Conservation (phyloP, 2,113 vertebrate species). For the Meriones unguiculatus region DNA sequence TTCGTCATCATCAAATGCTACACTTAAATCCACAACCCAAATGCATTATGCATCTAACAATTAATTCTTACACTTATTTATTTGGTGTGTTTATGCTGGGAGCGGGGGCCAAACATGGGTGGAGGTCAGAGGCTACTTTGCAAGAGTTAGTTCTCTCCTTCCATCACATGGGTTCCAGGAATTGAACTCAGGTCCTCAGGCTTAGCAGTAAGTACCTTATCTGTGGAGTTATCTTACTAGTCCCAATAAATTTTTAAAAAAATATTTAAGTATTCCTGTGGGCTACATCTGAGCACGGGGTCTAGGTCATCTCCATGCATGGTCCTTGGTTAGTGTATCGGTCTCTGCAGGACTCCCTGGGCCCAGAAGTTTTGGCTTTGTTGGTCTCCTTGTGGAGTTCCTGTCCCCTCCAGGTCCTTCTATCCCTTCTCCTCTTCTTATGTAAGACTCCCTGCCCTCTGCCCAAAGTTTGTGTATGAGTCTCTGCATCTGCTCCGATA, state of each 20-base stretch:
- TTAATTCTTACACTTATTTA: neutral
- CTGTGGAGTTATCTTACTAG: neutral
- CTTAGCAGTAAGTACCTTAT: neutral
- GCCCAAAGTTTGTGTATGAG: too few species aligned
- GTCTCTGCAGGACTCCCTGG: too few species aligned
- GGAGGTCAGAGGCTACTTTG: neutral
- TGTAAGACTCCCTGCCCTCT: too few species aligned
- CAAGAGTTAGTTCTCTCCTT: neutral
- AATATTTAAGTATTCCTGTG: too few species aligned
- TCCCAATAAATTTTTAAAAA: neutral
- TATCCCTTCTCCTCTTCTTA: too few species aligned
- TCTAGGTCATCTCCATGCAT: too few species aligned
- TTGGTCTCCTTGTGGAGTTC: too few species aligned
- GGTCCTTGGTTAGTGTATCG: too few species aligned
- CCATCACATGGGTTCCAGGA: neutral
- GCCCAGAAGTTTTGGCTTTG: too few species aligned
- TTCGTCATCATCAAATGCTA: neutral
- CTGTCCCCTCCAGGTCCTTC: too few species aligned
- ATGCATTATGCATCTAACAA: constrained; percentile 17
- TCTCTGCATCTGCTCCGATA: too few species aligned
- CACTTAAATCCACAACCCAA: constrained; percentile 48
- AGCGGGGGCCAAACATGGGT: neutral
- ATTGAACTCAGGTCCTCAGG: neutral
- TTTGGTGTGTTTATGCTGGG: neutral
- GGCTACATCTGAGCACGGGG: too few species aligned